Conservation (phyloP, 2,888 invertebrate genomes). For the Cephus runcator region DNA sequence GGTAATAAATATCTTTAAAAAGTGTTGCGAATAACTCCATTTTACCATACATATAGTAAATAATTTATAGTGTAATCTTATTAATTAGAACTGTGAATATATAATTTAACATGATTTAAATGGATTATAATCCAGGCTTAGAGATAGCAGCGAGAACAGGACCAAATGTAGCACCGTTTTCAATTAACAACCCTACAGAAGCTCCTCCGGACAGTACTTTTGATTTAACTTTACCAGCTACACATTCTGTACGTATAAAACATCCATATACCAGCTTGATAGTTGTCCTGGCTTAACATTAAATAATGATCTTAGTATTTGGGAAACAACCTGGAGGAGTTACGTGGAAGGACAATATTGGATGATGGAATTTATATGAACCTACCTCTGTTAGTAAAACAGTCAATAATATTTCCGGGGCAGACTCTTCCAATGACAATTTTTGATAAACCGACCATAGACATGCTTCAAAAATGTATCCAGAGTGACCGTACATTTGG, state of each 20-base stretch:
- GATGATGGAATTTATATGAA: conserved; percentile 68
- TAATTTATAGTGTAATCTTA: background rate
- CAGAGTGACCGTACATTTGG: conserved; percentile 74
- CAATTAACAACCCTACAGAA: conserved; percentile 1
- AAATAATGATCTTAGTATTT: conserved; percentile 66
- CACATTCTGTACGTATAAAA: conserved; percentile 67
- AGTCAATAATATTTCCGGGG: conserved; percentile 79
- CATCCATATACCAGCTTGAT: background rate
- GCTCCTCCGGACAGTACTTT: conserved; percentile 50
- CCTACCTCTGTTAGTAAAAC: conserved; percentile 71
- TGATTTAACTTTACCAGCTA: conserved; percentile 69
- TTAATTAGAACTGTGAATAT: background rate
- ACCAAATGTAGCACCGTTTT: background rate
- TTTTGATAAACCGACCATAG: conserved; percentile 67
- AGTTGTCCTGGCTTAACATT: background rate
- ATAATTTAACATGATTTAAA: background rate
- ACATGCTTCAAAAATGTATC: conserved; percentile 71
- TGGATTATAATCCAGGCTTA: background rate
- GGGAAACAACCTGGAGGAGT: conserved; percentile 71
- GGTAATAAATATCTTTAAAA: background rate
- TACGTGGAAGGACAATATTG: conserved; percentile 74
- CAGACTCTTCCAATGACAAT: conserved; percentile 82
- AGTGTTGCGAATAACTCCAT: background rate
- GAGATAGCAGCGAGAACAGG: background rate
- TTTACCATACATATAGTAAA: background rate